These are phyloP conservation scores for Noctua janthe DNA, from an alignment of 2,888 invertebrate species.

Conservation along the genomic window DNA sequence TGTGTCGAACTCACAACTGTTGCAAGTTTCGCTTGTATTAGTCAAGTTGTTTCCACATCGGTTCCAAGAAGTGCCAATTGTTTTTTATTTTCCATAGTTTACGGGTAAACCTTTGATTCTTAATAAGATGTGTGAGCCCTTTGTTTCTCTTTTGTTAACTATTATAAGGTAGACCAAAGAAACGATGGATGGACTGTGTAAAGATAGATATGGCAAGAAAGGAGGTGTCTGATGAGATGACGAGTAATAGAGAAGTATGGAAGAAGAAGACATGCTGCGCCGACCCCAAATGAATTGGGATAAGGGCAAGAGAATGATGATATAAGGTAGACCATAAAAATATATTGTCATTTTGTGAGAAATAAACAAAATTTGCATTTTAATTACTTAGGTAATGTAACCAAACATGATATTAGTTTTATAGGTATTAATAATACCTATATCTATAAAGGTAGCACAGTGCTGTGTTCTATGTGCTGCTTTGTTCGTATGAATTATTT, in stretches of 20 bases:
- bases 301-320: too few species aligned
- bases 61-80: not conserved
- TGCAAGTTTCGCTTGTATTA: not conserved
- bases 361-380: not conserved
- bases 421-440: not conserved
- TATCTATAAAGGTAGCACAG: not conserved
- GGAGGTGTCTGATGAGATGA: too few species aligned
- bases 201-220: too few species aligned
- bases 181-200: too few species aligned
- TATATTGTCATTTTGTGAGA: not conserved
- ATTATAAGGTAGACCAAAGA: not conserved
- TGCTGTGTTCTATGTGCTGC: not conserved
- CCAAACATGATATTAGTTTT: not conserved
- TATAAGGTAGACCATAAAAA: not conserved
- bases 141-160: not conserved
- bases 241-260: too few species aligned
- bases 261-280: too few species aligned
- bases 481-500: slow-evolving; percentile 42
- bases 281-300: too few species aligned
- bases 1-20: not conserved
- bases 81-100: not conserved
- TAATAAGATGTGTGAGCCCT: not conserved
- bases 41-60: not conserved
- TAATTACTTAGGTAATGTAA: not conserved
- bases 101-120: not conserved